Evolutionary conservation across 2,797 vertebrate genomes (phyloP), one percentile per base, ranked within the genome.

Genomic region (Poeciliopsis infans): DNA sequence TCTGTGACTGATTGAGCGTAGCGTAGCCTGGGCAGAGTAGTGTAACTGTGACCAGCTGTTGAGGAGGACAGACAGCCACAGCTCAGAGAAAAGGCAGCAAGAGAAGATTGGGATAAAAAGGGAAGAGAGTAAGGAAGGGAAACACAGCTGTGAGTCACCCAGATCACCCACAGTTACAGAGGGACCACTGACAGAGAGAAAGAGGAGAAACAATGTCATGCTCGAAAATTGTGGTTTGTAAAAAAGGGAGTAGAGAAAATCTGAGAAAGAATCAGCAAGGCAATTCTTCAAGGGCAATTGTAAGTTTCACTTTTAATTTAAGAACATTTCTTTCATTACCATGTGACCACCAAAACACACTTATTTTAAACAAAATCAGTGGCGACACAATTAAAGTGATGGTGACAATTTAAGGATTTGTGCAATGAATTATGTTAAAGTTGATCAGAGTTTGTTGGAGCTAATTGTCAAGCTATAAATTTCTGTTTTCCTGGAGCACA

Each of bases 21-120:
- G 85, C 81, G 36, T 78, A 88, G 85, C 83, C 84, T 71, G 53
- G 85, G 80, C 78, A 78, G 87, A 89, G 69, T 74, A 82, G 82
- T 85, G 83, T 79, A 90, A 84, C 85, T 87, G 88, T 82, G 89
- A 79, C 85, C 87, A 93, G 91, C 87, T 93, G 87, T 88, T 88
- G 74, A 80, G 77, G 85, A 85, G 85, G 82, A 83, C 78, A 80
- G 74, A 79, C 75, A 76, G 80, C 82, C 79, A 83, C 78, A 78
- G 79, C 83, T 75, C 76, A 87, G 79, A 74, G 79, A 73, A 80
- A 81, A 75, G 69, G 75, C 66, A 83, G 55, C 76, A 76, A 69
- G 81, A 64, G 75, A 79, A 70, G 74, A 79, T 2, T 43, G 64
- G 6, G 28, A 28, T 28, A 57, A 49, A 76, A 82, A 64, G 28